Evolutionary conservation across 2,888 invertebrate species (phyloP), one percentile per base, ranked within the genome.

Genomic region (Orchesella flavescens): DNA sequence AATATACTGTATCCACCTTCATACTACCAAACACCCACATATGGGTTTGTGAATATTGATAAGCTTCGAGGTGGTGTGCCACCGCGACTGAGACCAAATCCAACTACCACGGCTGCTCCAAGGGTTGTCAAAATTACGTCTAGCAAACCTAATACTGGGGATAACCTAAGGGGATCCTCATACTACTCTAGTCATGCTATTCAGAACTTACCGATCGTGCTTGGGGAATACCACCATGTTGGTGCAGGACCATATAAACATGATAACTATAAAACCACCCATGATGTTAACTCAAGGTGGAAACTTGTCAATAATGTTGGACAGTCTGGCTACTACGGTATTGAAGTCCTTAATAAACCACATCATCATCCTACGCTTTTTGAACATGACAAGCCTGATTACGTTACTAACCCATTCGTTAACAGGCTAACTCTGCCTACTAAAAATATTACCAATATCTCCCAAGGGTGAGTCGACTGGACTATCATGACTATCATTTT

Each of bases 181-280:
- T 80, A 80, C 57, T 73, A 66, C 57, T 80, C 80, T 80, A 80
- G 80, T 80, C 80, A 80, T 34, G 34, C n/a, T n/a, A n/a, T 34
- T 2, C 34, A 34, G 44, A 49, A 49, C 10, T 44, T 17, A 59
- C 66, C 43, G 1, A 46, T 65, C 17, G 46, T 63, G 21, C 17
- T 46, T 1, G 74, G 74, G 43, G 66, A 76, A 34, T 57, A 63
- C 23, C 46, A 74, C 23, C 72, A 3, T 15, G 66, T 63, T 7
- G n/a, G n/a, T n/a, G n/a, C n/a, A n/a, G n/a, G n/a, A n/a, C 34
- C 34, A 7, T 34, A 4, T 7, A 49, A 66, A 10, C 63, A 63
- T 0, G n/a, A 73, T 21, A 5, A 17, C 12, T 12, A 59, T 17
- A 23, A 63, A 34, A 2, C 34, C 7, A 4, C 34, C 2, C 3